Evolutionary conservation across 2,888 invertebrate species (phyloP).

Genomic region (Oscheius sp.): DNA sequence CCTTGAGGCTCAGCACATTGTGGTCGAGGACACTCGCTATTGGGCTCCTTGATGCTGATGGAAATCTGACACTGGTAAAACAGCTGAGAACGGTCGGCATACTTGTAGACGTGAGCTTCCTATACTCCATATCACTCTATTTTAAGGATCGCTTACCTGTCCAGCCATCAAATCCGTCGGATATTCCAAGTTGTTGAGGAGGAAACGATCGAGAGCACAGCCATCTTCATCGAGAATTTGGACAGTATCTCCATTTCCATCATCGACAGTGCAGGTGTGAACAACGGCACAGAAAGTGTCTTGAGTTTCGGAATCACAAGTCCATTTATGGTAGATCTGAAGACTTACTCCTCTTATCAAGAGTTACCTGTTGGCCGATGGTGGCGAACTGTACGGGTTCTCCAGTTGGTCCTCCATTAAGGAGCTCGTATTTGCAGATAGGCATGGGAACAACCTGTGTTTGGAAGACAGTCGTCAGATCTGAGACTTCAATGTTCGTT

Average conservation of each 20-base stretch:
- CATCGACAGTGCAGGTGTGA: constrained; percentile 69
- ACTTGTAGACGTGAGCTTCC: constrained; percentile 70
- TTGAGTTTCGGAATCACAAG: constrained; percentile 68
- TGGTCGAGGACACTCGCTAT: constrained; percentile 67
- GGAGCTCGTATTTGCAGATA: constrained; percentile 69
- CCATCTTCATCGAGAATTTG: constrained; percentile 69
- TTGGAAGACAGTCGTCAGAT: constrained; percentile 69
- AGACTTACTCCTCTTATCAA: not conserved
- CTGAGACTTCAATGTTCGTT: constrained; percentile 68
- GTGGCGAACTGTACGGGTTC: constrained; percentile 69
- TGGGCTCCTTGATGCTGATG: constrained; percentile 68
- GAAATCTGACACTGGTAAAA: constrained; percentile 70
- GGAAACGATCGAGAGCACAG: constrained; percentile 69
- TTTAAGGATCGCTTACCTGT: constrained; percentile 36
- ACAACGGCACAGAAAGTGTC: constrained; percentile 70
- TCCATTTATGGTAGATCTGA: constrained; percentile 69
- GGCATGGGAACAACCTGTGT: constrained; percentile 70
- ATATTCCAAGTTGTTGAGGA: constrained; percentile 70
- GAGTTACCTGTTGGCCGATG: constrained; percentile 62
- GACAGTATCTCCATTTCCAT: constrained; percentile 68
- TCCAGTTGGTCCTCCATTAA: constrained; percentile 68
- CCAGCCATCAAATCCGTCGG: constrained; percentile 70
- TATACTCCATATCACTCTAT: not conserved
- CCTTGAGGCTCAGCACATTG: constrained; percentile 66
- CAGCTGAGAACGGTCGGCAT: constrained; percentile 68